Evolutionary conservation across 1,140 invertebrate genomes (phyloP).

Genomic region (Venturia canescens): DNA sequence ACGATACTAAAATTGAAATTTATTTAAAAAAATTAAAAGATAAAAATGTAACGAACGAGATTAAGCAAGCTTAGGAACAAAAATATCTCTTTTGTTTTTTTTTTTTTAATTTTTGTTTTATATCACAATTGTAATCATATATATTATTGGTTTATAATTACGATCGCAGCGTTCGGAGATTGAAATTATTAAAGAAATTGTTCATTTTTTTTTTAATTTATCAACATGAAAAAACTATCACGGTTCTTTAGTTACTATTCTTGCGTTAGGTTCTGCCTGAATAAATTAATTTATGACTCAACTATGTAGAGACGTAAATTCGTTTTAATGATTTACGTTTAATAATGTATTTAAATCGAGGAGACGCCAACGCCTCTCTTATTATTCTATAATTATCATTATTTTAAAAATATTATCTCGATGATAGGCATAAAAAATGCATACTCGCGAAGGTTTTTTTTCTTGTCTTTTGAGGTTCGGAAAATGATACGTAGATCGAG

Average conservation of each 20-base stretch:
- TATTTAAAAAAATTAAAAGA: slow-evolving; percentile 50
- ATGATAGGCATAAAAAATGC: not conserved
- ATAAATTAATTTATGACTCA: slow-evolving; percentile 44
- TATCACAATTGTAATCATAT: slow-evolving; percentile 56
- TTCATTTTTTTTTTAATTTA: not conserved
- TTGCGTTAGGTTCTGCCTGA: slow-evolving; percentile 58
- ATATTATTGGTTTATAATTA: slow-evolving; percentile 18
- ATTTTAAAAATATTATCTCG: not conserved
- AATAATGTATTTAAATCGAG: slow-evolving; percentile 52
- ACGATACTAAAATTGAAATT: slow-evolving; percentile 40
- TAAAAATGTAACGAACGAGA: slow-evolving; percentile 43
- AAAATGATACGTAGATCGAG: not conserved
- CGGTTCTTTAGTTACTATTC: slow-evolving; percentile 77
- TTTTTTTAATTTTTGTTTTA: slow-evolving; percentile 31
- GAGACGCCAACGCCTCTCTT: no score
- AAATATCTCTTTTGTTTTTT: slow-evolving; percentile 5
- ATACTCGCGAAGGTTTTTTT: slow-evolving; percentile 9
- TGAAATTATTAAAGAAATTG: not conserved
- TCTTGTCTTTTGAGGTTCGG: not conserved
- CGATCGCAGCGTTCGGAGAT: not conserved
- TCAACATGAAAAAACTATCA: slow-evolving; percentile 63
- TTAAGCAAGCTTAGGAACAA: slow-evolving; percentile 60
- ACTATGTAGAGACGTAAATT: slow-evolving; percentile 31
- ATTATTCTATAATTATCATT: not conserved
- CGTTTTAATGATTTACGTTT: slow-evolving; percentile 53